A percentile compares a stretch with the other conserved stretches of the same genome.
Evolutionary conservation across 2,113 vertebrate species (phyloP).

Genomic region (Lathamus discolor): DNA sequence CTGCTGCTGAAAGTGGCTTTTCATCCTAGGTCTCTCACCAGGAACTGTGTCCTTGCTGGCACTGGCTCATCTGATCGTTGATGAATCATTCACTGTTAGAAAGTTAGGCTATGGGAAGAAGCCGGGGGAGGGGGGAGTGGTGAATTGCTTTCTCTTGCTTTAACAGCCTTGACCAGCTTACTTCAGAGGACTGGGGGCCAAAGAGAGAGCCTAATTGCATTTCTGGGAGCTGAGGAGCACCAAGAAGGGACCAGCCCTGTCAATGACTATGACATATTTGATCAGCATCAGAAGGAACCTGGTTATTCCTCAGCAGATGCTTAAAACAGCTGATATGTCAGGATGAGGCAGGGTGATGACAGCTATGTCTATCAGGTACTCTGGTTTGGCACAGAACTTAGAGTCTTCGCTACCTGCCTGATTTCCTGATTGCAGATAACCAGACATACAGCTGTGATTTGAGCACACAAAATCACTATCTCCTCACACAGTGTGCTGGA

Average conservation of each 20-base stretch:
- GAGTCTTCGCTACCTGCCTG: neutral
- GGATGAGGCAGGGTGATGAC: accelerated
- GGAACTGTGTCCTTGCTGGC: neutral
- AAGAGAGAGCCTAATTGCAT: neutral
- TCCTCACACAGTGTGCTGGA: neutral
- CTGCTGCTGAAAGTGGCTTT: neutral
- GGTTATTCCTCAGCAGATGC: neutral
- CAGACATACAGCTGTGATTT: neutral
- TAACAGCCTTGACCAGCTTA: neutral
- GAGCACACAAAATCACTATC: neutral
- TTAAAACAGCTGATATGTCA: neutral
- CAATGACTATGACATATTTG: neutral
- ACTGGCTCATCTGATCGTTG: neutral
- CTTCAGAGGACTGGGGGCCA: neutral
- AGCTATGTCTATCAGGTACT: neutral
- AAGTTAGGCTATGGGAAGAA: neutral
- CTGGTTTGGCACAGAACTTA: neutral
- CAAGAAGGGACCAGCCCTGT: neutral
- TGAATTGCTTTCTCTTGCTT: neutral
- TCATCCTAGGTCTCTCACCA: neutral
- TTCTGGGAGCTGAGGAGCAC: neutral
- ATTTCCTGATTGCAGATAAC: neutral
- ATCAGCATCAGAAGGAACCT: neutral
- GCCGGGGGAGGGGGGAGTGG: accelerated
- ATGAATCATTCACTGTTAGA: neutral